phyloP scores from a whole-genome alignment of 2,113 vertebrate genomes.

The Rhinichthys klamathensis region DNA sequence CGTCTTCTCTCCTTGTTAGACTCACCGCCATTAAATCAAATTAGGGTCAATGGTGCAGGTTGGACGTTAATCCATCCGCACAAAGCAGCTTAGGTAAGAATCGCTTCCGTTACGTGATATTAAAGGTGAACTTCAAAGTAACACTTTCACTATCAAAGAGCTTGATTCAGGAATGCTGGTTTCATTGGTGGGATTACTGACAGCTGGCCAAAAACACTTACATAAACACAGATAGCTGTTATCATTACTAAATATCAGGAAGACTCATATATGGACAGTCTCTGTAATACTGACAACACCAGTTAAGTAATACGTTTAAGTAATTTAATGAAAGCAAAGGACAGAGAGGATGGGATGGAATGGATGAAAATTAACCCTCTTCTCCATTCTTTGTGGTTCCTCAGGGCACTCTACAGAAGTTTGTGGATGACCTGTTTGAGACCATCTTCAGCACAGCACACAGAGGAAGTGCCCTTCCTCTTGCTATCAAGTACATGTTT shows the following conservation, averaged over 20 bases:
- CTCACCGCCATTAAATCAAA: conserved; percentile 80
- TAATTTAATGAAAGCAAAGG: not conserved
- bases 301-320: too few species aligned
- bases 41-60: conserved; percentile 77
- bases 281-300: not conserved
- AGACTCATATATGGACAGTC: not conserved
- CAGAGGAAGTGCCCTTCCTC: conserved; percentile 92
- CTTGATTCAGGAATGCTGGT: conserved; percentile 60
- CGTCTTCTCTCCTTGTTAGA: conserved; percentile 70
- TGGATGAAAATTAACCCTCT: not conserved
- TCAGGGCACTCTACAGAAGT: conserved; percentile 97
- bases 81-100: conserved; percentile 77
- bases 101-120: conserved; percentile 74
- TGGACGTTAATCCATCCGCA: conserved; percentile 75
- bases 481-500: conserved; percentile 99
- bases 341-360: not conserved
- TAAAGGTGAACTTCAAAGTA: conserved; percentile 77
- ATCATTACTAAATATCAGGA: conserved; percentile 1
- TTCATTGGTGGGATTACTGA: not conserved
- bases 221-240: not conserved
- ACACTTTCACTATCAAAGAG: conserved; percentile 72
- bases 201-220: conserved; percentile 8
- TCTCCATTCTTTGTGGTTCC: not conserved
- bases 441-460: conserved; percentile 99
- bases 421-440: conserved; percentile 98